These are phyloP conservation scores for Propithecus deckenii DNA, from an alignment of 2,797 vertebrate genomes.

Conservation along the genomic window DNA sequence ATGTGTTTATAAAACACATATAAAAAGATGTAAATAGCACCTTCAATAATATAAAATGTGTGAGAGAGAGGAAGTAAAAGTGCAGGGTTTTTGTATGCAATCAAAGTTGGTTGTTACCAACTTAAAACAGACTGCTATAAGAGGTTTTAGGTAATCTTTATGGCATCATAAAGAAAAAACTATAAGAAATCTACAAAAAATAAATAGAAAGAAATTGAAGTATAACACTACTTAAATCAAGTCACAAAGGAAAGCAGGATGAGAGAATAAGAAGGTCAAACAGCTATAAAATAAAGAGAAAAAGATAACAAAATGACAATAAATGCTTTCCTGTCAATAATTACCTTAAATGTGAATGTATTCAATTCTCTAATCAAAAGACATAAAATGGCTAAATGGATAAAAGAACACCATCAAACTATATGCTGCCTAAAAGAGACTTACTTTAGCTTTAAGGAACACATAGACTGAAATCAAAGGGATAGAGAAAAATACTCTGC, in stretches of 20 bases:
- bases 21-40: not conserved
- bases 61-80: not conserved
- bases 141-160: not conserved
- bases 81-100: not conserved
- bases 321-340: not conserved
- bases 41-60: not conserved
- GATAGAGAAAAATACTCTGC: not conserved
- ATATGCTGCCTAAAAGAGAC: not conserved
- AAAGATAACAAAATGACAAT: not conserved
- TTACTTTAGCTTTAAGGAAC: not conserved
- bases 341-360: not conserved
- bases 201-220: not conserved
- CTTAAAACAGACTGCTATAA: not conserved
- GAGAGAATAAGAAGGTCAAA: not conserved
- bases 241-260: not conserved
- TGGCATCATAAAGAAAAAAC: not conserved
- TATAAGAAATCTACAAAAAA: not conserved
- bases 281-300: not conserved
- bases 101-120: not conserved
- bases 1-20: not conserved
- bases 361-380: not conserved
- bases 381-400: not conserved
- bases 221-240: not conserved
- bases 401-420: not conserved
- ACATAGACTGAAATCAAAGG: not conserved